phyloP scores from a whole-genome alignment of 2,888 invertebrate species.

The Bursaphelenchus okinawaensis region DNA sequence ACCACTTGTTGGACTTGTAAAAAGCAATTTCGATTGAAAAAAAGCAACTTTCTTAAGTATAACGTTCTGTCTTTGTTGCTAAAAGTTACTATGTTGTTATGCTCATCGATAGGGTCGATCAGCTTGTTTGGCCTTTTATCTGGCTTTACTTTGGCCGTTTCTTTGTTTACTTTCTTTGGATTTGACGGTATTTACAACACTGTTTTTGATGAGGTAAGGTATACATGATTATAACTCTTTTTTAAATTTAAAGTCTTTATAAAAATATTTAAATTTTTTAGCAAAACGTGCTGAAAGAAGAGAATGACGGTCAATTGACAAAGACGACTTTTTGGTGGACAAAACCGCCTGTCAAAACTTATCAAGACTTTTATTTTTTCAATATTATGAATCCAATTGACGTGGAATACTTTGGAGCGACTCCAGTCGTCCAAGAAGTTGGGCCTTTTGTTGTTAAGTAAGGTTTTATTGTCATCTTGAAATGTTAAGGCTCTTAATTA shows the following conservation, averaged over 20 bases:
- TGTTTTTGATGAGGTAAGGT: not conserved
- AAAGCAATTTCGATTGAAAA: too few relatives aligned
- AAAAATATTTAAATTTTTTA: not conserved
- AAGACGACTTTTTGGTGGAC: slow-evolving; percentile 27
- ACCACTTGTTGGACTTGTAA: too few relatives aligned
- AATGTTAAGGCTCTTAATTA: too few relatives aligned
- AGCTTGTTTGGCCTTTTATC: not conserved
- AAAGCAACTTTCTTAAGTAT: too few relatives aligned
- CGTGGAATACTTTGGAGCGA: slow-evolving; percentile 35
- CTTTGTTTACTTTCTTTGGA: not conserved
- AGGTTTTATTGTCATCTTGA: too few relatives aligned
- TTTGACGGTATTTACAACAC: not conserved
- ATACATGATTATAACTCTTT: too few relatives aligned
- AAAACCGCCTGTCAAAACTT: slow-evolving; percentile 23
- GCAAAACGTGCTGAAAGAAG: slow-evolving; percentile 1
- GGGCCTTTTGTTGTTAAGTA: slow-evolving; percentile 41
- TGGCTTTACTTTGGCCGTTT: not conserved
- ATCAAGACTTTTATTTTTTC: slow-evolving; percentile 40
- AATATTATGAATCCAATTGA: slow-evolving; percentile 47
- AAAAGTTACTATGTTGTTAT: too few relatives aligned
- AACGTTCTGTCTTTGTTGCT: too few relatives aligned
- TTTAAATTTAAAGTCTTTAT: too few relatives aligned
- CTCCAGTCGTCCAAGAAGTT: slow-evolving; percentile 35
- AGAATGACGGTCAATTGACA: slow-evolving; percentile 5
- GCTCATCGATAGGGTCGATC: not conserved